phyloP scores from a whole-genome alignment of 2,113 vertebrate genomes.

The Gobio gobio region DNA sequence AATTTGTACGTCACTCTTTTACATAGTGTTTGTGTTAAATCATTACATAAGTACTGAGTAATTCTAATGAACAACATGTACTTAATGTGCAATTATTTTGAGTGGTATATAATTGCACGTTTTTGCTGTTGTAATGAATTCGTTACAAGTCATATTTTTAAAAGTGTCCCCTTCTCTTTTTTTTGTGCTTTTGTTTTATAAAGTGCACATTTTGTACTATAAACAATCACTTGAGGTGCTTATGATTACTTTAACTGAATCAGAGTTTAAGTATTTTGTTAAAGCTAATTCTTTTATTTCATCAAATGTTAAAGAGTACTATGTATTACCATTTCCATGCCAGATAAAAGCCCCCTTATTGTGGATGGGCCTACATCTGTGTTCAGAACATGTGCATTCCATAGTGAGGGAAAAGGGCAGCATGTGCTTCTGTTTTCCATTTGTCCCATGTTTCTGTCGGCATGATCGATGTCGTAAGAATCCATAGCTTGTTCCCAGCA shows the following conservation, averaged over 20 bases:
- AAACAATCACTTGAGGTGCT: background rate
- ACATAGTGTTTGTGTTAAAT: background rate
- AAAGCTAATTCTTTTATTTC: too few species aligned
- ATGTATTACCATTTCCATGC: background rate
- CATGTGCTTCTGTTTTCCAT: constrained; percentile 1
- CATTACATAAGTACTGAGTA: background rate
- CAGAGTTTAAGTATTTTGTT: background rate
- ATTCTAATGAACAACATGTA: background rate
- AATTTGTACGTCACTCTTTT: background rate
- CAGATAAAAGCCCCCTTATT: background rate
- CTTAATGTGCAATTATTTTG: background rate
- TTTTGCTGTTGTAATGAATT: background rate
- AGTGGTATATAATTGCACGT: background rate
- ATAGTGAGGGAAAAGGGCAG: background rate
- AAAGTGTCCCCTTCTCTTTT: background rate
- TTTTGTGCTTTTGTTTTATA: background rate
- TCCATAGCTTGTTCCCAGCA: constrained; percentile 15
- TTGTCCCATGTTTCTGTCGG: constrained; percentile 1
- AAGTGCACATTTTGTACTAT: background rate
- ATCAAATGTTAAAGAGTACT: background rate
- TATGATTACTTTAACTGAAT: background rate
- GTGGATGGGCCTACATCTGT: background rate
- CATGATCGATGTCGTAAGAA: background rate
- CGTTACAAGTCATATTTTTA: background rate
- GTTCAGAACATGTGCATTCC: background rate